Conservation (phyloP, 2,113 vertebrate species). For the Pachycephala philippinensis region DNA sequence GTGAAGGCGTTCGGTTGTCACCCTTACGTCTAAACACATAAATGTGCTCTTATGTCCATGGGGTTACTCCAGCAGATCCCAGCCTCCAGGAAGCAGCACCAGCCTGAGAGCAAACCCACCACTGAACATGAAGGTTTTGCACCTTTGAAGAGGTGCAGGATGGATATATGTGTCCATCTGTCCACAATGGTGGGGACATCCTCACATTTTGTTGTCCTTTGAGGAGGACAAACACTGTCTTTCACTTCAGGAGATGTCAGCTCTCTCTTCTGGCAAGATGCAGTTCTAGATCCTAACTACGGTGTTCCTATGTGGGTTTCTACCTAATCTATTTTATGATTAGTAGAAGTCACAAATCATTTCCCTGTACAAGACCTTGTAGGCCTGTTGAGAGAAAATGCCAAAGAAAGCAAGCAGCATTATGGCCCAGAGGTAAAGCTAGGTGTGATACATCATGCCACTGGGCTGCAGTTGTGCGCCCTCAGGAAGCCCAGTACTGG, state of each 20-base stretch:
- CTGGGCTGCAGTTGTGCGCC: neutral
- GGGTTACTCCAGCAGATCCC: neutral
- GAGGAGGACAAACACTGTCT: neutral
- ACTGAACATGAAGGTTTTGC: neutral
- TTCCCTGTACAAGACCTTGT: neutral
- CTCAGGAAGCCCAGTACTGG: neutral
- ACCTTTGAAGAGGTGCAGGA: neutral
- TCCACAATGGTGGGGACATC: neutral
- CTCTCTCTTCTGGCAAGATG: neutral
- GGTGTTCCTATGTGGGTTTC: neutral
- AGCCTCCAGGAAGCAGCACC: neutral
- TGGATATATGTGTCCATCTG: neutral
- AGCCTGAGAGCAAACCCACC: neutral
- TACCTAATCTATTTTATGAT: neutral
- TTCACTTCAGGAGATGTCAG: neutral
- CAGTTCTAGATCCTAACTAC: neutral
- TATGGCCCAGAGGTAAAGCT: neutral
- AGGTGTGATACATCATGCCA: neutral
- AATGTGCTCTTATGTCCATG: neutral
- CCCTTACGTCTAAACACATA: neutral
- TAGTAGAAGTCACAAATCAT: neutral
- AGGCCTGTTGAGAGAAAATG: neutral
- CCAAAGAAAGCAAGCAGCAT: neutral
- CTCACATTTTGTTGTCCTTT: neutral
- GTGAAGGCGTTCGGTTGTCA: accelerated